Conservation (phyloP, 2,113 vertebrate species). For the Quiscalus mexicanus region DNA sequence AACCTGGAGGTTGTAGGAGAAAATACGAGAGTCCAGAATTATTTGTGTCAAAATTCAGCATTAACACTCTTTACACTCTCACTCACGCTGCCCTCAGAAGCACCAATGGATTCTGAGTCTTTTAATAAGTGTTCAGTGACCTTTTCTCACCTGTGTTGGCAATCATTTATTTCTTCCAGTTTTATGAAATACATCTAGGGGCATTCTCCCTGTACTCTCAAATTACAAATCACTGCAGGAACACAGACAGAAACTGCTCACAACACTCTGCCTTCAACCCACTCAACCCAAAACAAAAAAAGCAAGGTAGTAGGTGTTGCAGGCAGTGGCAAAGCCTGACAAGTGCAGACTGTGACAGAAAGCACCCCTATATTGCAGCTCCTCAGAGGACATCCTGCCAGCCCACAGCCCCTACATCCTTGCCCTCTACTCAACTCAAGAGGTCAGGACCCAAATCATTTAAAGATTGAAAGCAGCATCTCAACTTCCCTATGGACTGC, state of each 20-base stretch:
- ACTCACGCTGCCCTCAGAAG: neutral
- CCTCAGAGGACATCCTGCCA: neutral
- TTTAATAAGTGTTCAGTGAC: constrained; percentile 18
- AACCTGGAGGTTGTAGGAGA: neutral
- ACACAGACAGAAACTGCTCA: constrained; percentile 31
- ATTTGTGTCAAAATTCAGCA: neutral
- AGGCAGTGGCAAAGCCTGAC: neutral
- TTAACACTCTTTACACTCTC: neutral
- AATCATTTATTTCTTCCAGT: constrained; percentile 22
- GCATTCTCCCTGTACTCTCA: neutral
- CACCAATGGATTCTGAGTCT: neutral
- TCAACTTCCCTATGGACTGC: neutral
- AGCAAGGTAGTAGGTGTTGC: neutral
- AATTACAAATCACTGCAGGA: constrained; percentile 27
- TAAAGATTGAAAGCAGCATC: neutral
- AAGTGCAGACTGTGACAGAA: neutral
- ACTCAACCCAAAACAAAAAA: constrained; percentile 2
- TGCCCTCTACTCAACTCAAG: neutral
- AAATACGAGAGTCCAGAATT: neutral
- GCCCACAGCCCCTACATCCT: neutral
- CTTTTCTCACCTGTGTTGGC: neutral
- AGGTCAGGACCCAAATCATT: neutral
- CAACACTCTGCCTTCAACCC: neutral
- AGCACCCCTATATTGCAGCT: fast-evolving
- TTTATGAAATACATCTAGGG: constrained; percentile 14